Base-by-base conservation (phyloP, 2,888 invertebrate species). In the Cephus spinipes region DNA sequence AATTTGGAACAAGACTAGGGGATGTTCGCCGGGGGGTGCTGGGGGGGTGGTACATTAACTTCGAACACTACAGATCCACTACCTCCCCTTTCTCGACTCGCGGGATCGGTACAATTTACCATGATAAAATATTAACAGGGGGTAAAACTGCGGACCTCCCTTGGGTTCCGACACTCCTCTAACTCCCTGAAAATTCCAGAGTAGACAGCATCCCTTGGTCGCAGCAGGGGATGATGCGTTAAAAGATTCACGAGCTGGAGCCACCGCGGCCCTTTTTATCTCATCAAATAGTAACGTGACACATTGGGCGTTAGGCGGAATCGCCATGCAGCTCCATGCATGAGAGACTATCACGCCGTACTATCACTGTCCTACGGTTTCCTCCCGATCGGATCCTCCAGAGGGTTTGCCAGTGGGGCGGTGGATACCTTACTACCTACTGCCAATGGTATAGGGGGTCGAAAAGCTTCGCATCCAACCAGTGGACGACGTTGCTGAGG, bases 251-350 rank as follows among this genome's bases (percentile, higher is more conserved):
- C 83, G 83, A 83, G 76, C 30, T 81, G 73, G 83, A 79, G 82
- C 85, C 85, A 83, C 85, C 86, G 81, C 85, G 87, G 85, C 85
- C 87, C 87, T 89, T 89, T 90, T 90, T 90, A 89, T 89, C 90
- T 89, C 89, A 89, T 90, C 85, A 90, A 90, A 90, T 86, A 89
- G 85, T 90, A 88, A 90, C 80, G 77, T 81, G 74, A 77, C 81
- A 81, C 81, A 78, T 79, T 69, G 76, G 79, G 79, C 77, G 77
- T 74, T 74, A 31, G 40, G 36, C 11, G 31, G 15, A 55, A 75
- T 36, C 76, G 73, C 30, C 75, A 73, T 76, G 40, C 68, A 15
- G 12, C 40, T 12, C 15, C 40, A 40, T 40, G 40, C 40, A 40
- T 40, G 40, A 55, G 40, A 31, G 71, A 71, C 71, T 71, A 32